Conservation (phyloP, 1,140 invertebrate species). For the Luehdorfia chinensis region DNA sequence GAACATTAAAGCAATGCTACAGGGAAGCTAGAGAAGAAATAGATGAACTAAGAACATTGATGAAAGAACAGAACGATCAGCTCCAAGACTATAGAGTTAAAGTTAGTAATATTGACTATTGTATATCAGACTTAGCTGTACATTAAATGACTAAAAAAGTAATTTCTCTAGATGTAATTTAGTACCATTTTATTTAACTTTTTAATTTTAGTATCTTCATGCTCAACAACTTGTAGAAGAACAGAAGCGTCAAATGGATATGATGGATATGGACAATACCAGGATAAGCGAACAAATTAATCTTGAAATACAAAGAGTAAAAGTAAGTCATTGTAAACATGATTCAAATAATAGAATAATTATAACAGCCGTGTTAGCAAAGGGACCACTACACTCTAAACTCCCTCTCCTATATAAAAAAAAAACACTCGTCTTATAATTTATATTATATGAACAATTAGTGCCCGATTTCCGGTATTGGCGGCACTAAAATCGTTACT, state of each 20-base stretch:
- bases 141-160: too few relatives aligned
- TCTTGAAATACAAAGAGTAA: constrained; percentile 84
- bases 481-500: too few relatives aligned
- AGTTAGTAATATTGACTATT: constrained; percentile 42
- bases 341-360: background rate
- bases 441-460: too few relatives aligned
- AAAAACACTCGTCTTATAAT: too few relatives aligned
- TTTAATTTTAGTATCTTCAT: constrained; percentile 76
- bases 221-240: constrained; percentile 87
- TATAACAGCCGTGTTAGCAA: background rate
- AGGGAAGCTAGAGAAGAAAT: constrained; percentile 82
- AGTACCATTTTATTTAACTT: too few relatives aligned
- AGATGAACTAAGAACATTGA: constrained; percentile 81
- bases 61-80: constrained; percentile 84
- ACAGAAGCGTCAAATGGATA: constrained; percentile 82
- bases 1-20: constrained; percentile 80
- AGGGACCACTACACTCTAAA: too few relatives aligned
- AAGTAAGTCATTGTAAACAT: constrained; percentile 66
- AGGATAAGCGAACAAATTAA: constrained; percentile 87
- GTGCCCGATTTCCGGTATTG: too few relatives aligned
- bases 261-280: constrained; percentile 86
- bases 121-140: too few relatives aligned
- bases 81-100: constrained; percentile 86
- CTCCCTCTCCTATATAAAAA: too few relatives aligned
- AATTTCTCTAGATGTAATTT: too few relatives aligned